Percentiles rank a stretch among this genome's conserved stretches.
Evolutionary conservation across 2,888 invertebrate genomes (phyloP).

Genomic region (Criorhina ranunculi): DNA sequence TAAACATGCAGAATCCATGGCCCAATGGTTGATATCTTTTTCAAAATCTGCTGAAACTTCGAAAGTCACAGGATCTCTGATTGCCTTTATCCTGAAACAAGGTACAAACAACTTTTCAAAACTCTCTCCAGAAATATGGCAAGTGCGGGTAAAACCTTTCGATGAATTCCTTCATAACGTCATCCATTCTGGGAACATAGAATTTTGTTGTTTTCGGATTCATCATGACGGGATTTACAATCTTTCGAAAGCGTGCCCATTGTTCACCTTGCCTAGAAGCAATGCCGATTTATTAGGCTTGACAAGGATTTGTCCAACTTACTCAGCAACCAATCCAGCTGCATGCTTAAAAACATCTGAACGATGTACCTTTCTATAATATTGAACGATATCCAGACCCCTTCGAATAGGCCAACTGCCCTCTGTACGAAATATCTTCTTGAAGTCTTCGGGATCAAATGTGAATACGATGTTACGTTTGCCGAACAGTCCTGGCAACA

Average conservation of each 20-base stretch:
- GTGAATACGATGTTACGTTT: constrained; percentile 81
- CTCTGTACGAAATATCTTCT: constrained; percentile 81
- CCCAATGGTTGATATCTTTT: constrained; percentile 86
- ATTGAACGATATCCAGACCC: constrained; percentile 82
- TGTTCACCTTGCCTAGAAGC: constrained; percentile 86
- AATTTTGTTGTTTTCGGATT: constrained; percentile 86
- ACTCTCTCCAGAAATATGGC: not conserved
- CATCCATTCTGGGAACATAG: constrained; percentile 85
- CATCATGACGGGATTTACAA: constrained; percentile 88
- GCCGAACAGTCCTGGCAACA: constrained; percentile 82
- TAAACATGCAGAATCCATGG: constrained; percentile 85
- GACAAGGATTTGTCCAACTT: not conserved
- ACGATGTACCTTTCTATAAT: constrained; percentile 83
- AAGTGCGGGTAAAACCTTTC: constrained; percentile 19
- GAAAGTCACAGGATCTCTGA: constrained; percentile 78
- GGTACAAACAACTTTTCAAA: not conserved
- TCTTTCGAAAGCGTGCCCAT: constrained; percentile 88
- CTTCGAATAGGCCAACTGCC: constrained; percentile 78
- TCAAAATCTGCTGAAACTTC: constrained; percentile 84
- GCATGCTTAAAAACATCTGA: constrained; percentile 77
- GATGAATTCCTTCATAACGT: constrained; percentile 82
- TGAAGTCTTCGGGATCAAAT: constrained; percentile 85
- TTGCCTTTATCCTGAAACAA: constrained; percentile 79
- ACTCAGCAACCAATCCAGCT: constrained; percentile 79
- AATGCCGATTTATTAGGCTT: too few relatives aligned